Evolutionary conservation across 2,113 vertebrate genomes (phyloP).

Genomic region (Siniperca chuatsi): DNA sequence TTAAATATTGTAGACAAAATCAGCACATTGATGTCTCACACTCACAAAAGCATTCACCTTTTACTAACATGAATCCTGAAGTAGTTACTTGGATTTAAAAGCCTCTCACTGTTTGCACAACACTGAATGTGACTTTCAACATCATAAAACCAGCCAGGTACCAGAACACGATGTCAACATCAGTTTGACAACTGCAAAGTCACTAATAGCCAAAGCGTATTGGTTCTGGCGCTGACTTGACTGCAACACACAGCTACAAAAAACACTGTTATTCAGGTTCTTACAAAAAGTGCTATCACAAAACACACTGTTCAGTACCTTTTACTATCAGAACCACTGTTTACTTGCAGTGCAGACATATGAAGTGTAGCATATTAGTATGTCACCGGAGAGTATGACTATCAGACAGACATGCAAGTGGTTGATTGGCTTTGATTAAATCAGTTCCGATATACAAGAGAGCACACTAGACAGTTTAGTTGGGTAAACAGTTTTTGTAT

Average conservation of each 20-base stretch:
- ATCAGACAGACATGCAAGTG: slow-evolving; percentile 10
- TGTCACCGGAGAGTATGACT: slow-evolving; percentile 20
- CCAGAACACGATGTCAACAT: slow-evolving; percentile 3
- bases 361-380: slow-evolving; percentile 33
- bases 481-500: slow-evolving; percentile 26
- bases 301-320: slow-evolving; percentile 32
- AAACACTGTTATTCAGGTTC: slow-evolving; percentile 55
- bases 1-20: slow-evolving; percentile 11
- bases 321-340: slow-evolving; percentile 9
- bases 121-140: slow-evolving; percentile 53
- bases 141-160: slow-evolving; percentile 34
- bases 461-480: slow-evolving; percentile 21
- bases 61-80: slow-evolving; percentile 1
- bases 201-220: slow-evolving; percentile 42
- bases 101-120: slow-evolving; percentile 50
- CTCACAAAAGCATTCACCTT: not conserved
- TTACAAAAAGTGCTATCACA: slow-evolving; percentile 61
- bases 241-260: slow-evolving; percentile 35
- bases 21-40: slow-evolving; percentile 23
- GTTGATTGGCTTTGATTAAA: slow-evolving; percentile 46
- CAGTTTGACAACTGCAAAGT: slow-evolving; percentile 28
- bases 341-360: slow-evolving; percentile 29
- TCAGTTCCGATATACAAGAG: slow-evolving; percentile 16
- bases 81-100: slow-evolving; percentile 15
- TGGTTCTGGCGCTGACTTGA: slow-evolving; percentile 59